Evolutionary conservation across 2,888 invertebrate genomes (phyloP).

Genomic region (Cecidostiba fungosa): DNA sequence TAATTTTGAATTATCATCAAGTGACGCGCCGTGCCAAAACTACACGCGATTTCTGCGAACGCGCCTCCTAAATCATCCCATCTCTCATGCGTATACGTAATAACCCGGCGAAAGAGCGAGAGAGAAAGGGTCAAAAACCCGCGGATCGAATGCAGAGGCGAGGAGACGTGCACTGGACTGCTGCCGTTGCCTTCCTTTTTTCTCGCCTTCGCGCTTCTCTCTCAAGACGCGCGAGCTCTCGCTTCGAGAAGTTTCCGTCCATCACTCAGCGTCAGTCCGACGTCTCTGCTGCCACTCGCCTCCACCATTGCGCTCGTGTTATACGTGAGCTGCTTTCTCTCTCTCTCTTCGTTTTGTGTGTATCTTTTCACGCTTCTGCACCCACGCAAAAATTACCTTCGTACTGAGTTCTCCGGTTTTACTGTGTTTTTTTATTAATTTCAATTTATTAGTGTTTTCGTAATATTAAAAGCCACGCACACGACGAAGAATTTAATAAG

Average conservation of each 20-base stretch:
- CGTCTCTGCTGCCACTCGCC: conserved; percentile 67
- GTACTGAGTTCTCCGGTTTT: background rate
- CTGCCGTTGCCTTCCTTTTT: background rate
- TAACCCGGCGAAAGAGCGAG: conserved; percentile 66
- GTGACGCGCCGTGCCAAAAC: conserved; percentile 76
- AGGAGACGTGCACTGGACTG: conserved; percentile 17
- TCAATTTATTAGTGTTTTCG: background rate
- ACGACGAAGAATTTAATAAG: conserved; percentile 33
- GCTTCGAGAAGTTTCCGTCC: conserved; percentile 72
- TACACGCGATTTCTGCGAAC: conserved; percentile 76
- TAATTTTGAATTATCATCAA: conserved; percentile 62
- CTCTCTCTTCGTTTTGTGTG: background rate
- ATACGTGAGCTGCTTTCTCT: background rate
- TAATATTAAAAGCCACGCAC: background rate
- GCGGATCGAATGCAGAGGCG: conserved; percentile 60
- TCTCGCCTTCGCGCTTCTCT: conserved; percentile 1
- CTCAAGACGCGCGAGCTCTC: conserved; percentile 61
- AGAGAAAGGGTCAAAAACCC: conserved; percentile 56
- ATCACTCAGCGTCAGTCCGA: conserved; percentile 75
- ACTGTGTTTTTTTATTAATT: background rate
- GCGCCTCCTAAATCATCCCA: conserved; percentile 59
- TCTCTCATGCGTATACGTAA: conserved; percentile 65
- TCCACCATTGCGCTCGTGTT: conserved; percentile 11
- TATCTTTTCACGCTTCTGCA: background rate
- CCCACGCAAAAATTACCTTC: conserved; percentile 4